A percentile compares a stretch with the other conserved stretches of the same genome.
Evolutionary conservation across 1,140 invertebrate species (phyloP).

Genomic region (Medauroidea extradentata): DNA sequence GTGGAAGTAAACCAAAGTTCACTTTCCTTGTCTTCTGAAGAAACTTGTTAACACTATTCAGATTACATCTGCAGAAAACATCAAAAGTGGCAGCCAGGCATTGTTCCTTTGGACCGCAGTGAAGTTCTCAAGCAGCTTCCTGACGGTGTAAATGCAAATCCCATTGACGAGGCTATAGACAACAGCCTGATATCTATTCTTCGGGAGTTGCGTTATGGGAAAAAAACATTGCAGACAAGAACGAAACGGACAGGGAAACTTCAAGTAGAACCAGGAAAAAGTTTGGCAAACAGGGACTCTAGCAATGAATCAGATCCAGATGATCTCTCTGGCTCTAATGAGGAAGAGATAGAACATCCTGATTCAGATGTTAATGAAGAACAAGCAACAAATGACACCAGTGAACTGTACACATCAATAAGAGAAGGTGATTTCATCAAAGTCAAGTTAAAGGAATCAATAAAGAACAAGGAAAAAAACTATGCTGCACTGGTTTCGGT

Average conservation of each 20-base stretch:
- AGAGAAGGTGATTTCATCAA: too few relatives aligned
- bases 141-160: constrained; percentile 7
- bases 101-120: neutral
- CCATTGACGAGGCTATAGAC: constrained; percentile 5
- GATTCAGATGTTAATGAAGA: too few relatives aligned
- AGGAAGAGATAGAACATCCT: too few relatives aligned
- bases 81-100: neutral
- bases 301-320: too few relatives aligned
- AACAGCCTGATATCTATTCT: constrained; percentile 13
- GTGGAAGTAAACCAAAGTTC: too few relatives aligned
- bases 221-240: constrained; percentile 1
- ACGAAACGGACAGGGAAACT: constrained; percentile 8
- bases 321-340: too few relatives aligned
- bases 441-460: too few relatives aligned
- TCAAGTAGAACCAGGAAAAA: constrained; percentile 14
- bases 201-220: constrained; percentile 11
- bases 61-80: neutral
- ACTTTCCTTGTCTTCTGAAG: too few relatives aligned
- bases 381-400: too few relatives aligned
- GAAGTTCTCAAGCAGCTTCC: constrained; percentile 7
- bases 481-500: too few relatives aligned
- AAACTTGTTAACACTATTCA: neutral
- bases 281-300: constrained; percentile 5
- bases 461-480: too few relatives aligned
- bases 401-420: too few relatives aligned